Evolutionary conservation across 2,797 vertebrate species (phyloP).

Genomic region (Ispidina lecontei): DNA sequence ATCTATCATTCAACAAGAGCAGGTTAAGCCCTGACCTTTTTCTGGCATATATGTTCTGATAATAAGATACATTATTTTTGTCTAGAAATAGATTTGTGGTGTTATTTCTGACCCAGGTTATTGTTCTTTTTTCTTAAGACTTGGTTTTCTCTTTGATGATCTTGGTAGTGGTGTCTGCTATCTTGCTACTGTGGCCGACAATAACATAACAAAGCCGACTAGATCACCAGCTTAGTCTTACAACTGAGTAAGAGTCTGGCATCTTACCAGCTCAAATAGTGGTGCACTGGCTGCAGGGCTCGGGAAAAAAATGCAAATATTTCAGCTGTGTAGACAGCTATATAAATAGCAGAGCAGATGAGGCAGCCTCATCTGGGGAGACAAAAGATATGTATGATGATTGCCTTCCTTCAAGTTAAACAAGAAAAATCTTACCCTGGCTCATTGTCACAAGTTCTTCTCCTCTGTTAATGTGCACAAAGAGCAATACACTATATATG

Average conservation of each 20-base stretch:
- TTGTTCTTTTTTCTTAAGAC: background rate
- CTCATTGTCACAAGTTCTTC: background rate
- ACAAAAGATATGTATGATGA: background rate
- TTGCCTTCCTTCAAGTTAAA: constrained; percentile 12
- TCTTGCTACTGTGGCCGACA: background rate
- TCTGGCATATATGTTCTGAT: background rate
- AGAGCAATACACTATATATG: background rate
- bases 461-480: background rate
- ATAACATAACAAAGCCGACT: background rate
- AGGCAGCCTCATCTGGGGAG: constrained; percentile 13
- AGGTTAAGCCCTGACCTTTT: constrained; percentile 12
- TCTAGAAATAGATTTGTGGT: constrained; percentile 16
- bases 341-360: constrained; percentile 52
- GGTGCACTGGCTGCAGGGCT: constrained; percentile 10
- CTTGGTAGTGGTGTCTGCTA: constrained; percentile 7
- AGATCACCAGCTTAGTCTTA: constrained; percentile 17
- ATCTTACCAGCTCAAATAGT: constrained; percentile 39
- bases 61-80: constrained; percentile 21
- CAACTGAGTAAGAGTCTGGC: constrained; percentile 38
- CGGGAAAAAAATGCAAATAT: constrained; percentile 38
- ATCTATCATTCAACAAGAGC: background rate
- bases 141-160: constrained; percentile 1
- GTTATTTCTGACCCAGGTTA: background rate
- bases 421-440: background rate
- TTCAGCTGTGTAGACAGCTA: constrained; percentile 23